Percentiles rank a stretch among this genome's conserved stretches.
phyloP scores from a whole-genome alignment of 2,888 invertebrate genomes.

The Cerastis leucographa region DNA sequence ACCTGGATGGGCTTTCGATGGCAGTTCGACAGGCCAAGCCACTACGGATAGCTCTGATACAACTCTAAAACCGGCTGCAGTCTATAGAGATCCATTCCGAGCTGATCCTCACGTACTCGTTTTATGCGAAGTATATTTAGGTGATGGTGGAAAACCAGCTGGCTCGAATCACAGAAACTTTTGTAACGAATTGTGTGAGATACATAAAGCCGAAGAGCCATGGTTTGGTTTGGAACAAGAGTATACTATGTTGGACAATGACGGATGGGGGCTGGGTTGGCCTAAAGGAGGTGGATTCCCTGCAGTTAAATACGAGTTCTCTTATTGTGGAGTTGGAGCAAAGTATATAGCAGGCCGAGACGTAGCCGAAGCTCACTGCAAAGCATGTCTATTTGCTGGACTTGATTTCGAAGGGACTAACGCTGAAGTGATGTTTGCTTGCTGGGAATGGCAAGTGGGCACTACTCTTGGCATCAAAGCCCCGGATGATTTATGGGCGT shows the following conservation, averaged over 20 bases:
- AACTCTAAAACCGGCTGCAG: slow-evolving; percentile 95
- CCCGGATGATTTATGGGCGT: slow-evolving; percentile 96
- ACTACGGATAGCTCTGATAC: slow-evolving; percentile 96
- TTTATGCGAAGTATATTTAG: slow-evolving; percentile 95
- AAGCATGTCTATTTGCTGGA: slow-evolving; percentile 97
- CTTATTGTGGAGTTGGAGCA: slow-evolving; percentile 98
- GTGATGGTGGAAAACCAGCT: slow-evolving; percentile 93
- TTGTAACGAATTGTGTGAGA: slow-evolving; percentile 93
- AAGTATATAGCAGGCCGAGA: slow-evolving; percentile 98
- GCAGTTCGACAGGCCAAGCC: slow-evolving; percentile 97
- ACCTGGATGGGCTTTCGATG: slow-evolving; percentile 97
- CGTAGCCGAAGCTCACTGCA: slow-evolving; percentile 95
- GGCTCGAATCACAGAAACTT: slow-evolving; percentile 93
- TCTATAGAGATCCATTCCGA: slow-evolving; percentile 97
- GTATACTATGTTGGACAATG: slow-evolving; percentile 96
- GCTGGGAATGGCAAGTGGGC: slow-evolving; percentile 97
- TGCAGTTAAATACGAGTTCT: slow-evolving; percentile 95
- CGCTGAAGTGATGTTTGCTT: slow-evolving; percentile 99
- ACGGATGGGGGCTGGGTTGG: slow-evolving; percentile 97
- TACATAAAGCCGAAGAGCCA: slow-evolving; percentile 92
- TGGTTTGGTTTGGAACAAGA: slow-evolving; percentile 99
- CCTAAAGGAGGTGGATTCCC: slow-evolving; percentile 98
- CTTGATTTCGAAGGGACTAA: slow-evolving; percentile 98
- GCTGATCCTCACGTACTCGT: slow-evolving; percentile 96
- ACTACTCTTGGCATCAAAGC: slow-evolving; percentile 96